Percentiles rank a stretch among this genome's conserved stretches.
These are phyloP conservation scores for Falco columbarius DNA, from an alignment of 2,797 vertebrate genomes.

Conservation along the genomic window DNA sequence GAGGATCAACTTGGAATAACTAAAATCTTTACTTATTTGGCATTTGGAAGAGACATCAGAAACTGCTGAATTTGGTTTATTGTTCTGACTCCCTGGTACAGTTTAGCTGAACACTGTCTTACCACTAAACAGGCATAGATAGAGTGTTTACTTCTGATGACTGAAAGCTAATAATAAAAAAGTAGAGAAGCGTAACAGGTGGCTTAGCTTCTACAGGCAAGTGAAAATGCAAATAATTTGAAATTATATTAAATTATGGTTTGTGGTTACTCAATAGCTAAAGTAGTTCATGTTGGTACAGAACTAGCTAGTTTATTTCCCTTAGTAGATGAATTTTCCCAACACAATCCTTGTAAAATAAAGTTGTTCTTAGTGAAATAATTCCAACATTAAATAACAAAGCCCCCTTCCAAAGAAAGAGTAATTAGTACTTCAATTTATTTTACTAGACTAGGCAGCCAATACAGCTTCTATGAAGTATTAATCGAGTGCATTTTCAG, in stretches of 20 bases:
- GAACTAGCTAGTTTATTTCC: not conserved
- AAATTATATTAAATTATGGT: conserved; percentile 30
- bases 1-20: not conserved
- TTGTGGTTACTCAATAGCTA: conserved; percentile 17
- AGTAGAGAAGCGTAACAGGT: not conserved
- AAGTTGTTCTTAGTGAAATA: not conserved
- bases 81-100: not conserved
- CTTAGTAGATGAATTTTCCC: not conserved
- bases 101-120: not conserved
- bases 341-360: not conserved
- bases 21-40: not conserved
- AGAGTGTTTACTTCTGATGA: not conserved
- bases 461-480: not conserved
- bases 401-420: not conserved
- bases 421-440: conserved; percentile 5
- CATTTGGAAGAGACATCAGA: not conserved
- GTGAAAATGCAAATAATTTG: conserved; percentile 32
- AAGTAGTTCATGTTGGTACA: not conserved
- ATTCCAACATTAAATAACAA: not conserved
- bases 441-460: not conserved
- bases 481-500: not conserved
- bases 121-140: not conserved
- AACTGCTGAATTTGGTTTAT: not conserved
- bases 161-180: not conserved
- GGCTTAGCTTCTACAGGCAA: not conserved